Conservation (phyloP, 2,888 invertebrate species). For the Choristoneura rosaceana region DNA sequence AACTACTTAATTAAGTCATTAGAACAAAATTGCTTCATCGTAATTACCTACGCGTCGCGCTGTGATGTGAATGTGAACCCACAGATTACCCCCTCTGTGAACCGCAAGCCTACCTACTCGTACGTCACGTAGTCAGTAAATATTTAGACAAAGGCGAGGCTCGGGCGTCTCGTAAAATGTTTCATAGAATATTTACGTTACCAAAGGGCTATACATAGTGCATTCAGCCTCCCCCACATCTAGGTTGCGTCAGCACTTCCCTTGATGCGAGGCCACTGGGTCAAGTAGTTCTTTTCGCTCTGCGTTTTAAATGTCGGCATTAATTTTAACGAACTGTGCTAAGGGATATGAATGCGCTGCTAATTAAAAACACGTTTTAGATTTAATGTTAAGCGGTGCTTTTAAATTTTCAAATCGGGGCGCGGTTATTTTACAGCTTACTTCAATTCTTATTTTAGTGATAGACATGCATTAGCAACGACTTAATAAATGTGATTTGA, state of each 20-base stretch:
- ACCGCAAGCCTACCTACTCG: background rate
- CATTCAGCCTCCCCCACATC: conserved; percentile 1
- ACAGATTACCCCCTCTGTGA: too few relatives aligned
- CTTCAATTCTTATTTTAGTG: too few relatives aligned
- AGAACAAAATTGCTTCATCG: too few relatives aligned
- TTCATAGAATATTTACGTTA: background rate
- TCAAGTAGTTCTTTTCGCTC: conserved; percentile 16
- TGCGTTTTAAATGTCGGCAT: conserved; percentile 32
- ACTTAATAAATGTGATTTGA: too few relatives aligned
- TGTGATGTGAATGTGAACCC: too few relatives aligned
- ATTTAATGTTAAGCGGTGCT: background rate
- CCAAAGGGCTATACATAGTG: background rate
- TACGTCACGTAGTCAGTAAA: background rate
- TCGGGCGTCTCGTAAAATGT: background rate
- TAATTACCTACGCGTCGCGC: too few relatives aligned
- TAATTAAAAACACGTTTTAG: too few relatives aligned
- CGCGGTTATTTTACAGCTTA: background rate
- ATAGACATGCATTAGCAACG: too few relatives aligned
- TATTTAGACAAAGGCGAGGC: background rate
- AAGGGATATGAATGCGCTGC: background rate
- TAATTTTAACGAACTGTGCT: conserved; percentile 16
- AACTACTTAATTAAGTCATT: too few relatives aligned
- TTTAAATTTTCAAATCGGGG: background rate
- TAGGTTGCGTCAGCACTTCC: conserved; percentile 16
- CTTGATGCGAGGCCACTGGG: conserved; percentile 5